Percentiles rank a stretch among this genome's conserved stretches.
Conservation (phyloP, 2,113 vertebrate genomes). For the Gasterosteus nipponicus region DNA sequence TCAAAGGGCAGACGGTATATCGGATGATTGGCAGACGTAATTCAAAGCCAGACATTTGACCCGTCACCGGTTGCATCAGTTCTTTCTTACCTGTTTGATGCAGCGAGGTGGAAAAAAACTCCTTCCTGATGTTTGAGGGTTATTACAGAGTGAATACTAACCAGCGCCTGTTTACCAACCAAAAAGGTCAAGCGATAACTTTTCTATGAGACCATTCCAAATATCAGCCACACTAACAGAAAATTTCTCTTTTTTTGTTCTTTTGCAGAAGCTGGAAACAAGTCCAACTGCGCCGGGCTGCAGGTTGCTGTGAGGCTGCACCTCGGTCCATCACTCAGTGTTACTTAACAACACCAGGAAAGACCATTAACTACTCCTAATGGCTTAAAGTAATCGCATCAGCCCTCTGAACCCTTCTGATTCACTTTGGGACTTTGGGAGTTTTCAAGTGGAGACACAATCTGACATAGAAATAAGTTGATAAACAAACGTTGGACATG, state of each 20-base stretch:
- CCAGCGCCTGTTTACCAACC: conserved; percentile 29
- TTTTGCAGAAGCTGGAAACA: background rate
- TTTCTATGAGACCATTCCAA: background rate
- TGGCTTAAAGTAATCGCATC: conserved; percentile 70
- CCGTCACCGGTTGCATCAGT: background rate
- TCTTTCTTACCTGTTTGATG: conserved; percentile 41
- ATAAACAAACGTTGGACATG: background rate
- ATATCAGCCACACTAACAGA: conserved; percentile 13
- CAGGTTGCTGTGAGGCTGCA: conserved; percentile 27
- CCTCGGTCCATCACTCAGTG: conserved; percentile 47
- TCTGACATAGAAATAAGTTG: background rate
- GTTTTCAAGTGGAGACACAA: conserved; percentile 6
- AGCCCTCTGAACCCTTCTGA: conserved; percentile 65
- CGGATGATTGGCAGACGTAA: background rate
- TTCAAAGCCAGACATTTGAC: background rate
- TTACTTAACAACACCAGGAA: conserved; percentile 71
- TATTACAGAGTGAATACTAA: conserved; percentile 22
- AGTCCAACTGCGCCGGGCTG: conserved; percentile 8
- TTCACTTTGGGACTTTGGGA: conserved; percentile 40
- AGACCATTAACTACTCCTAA: conserved; percentile 77
- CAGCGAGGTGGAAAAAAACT: background rate
- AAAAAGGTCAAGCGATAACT: conserved; percentile 20
- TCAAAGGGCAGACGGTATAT: background rate
- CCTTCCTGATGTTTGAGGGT: background rate
- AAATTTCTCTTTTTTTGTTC: background rate